Percentiles rank a stretch among this genome's conserved stretches.
These are phyloP conservation scores for Agriopis aurantiaria DNA, from an alignment of 2,888 invertebrate species.

Conservation along the genomic window DNA sequence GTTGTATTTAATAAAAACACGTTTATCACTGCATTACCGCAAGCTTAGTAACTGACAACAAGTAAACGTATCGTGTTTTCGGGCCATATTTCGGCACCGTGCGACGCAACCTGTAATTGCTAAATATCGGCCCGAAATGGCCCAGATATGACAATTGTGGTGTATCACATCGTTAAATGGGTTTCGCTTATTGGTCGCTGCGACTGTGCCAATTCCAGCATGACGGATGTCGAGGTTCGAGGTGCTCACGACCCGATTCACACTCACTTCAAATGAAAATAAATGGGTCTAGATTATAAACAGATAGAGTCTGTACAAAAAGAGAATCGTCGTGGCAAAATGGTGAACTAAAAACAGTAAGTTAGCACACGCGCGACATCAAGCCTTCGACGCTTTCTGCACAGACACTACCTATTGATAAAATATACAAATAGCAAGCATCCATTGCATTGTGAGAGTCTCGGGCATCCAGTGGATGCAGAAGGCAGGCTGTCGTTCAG, in stretches of 20 bases:
- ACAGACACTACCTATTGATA: too few species aligned
- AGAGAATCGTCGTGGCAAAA: too few species aligned
- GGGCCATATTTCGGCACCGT: constrained; percentile 35
- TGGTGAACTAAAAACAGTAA: too few species aligned
- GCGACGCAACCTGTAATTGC: constrained; percentile 54
- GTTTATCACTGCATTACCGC: too few species aligned
- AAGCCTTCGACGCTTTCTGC: too few species aligned
- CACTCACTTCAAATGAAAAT: constrained; percentile 21
- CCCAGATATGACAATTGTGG: constrained; percentile 47
- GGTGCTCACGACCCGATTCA: constrained; percentile 18
- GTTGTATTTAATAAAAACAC: too few species aligned
- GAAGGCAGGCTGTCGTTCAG: too few species aligned
- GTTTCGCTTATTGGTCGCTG: constrained; percentile 41
- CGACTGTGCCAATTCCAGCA: constrained; percentile 40
- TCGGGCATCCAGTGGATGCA: too few species aligned
- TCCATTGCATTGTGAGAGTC: too few species aligned
- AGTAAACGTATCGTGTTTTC: constrained; percentile 19
- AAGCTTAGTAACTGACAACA: constrained; percentile 7
- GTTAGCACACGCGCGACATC: too few species aligned
- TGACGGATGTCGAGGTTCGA: constrained; percentile 24
- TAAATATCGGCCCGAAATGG: constrained; percentile 50
- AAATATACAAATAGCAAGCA: too few species aligned
- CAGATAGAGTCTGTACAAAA: not conserved
- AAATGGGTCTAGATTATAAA: constrained; percentile 17
- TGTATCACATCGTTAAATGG: constrained; percentile 37